Evolutionary conservation across 2,797 vertebrate species (phyloP), one percentile per base, ranked within the genome.

Genomic region (Ceyx erithaca): DNA sequence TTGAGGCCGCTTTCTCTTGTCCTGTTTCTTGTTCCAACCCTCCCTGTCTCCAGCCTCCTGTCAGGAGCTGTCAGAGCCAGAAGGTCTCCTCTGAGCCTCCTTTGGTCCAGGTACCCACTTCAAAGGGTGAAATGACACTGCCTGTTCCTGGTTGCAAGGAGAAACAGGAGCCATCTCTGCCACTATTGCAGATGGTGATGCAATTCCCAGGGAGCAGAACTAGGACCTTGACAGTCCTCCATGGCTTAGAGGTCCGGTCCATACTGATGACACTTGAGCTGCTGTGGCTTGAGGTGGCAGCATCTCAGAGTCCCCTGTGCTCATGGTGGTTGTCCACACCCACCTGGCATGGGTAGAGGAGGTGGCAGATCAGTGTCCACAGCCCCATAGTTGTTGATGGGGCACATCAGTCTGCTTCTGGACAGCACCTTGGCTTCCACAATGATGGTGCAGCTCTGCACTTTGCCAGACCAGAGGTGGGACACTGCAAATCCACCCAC

Each of bases 331-430:
- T 58, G 48, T 43, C 48, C 66, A 23, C n/a, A 6, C 0, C 1
- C 21, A 2, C 7, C 69, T 58, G 72, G 13, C 45, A 46, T 0
- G 3, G 33, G 14, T 33, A 41, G 28, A n/a, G 33, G n/a, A 73
- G 49, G 57, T 66, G 37, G 30, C 46, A 17, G 20, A 13, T 35
- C 35, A 35, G n/a, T 5, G 17, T 48, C 28, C 8, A 4, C 6
- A 4, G 59, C 30, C 12, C 30, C 21, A 4, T 16, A 7, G 23
- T 16, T 30, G 35, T 40, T 1, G 4, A 22, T 20, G 33, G 43
- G 35, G 35, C 30, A 19, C 0, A 0, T 33, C 58, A 63, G 0
- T 30, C 58, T 48, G 25, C 8, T 51, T 43, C n/a, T 79, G 40
- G 33, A 10, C 14, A 12, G 19, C 1, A 0, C 3, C 12, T 17